phyloP scores from a whole-genome alignment of 2,797 vertebrate genomes.

The Antennarius maculatus region DNA sequence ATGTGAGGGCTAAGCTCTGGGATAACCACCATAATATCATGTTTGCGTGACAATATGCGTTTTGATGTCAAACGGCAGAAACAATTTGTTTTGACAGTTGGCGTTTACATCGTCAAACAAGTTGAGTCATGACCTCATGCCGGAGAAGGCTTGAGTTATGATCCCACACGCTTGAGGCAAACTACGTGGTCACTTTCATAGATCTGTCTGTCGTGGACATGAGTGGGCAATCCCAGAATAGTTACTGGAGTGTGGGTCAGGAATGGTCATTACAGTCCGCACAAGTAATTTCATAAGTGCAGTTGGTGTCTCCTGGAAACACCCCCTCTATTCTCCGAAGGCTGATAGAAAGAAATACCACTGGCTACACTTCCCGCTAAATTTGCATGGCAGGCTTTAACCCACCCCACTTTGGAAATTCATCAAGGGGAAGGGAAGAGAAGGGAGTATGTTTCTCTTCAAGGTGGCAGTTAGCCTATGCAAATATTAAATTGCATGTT shows the following conservation, averaged over 20 bases:
- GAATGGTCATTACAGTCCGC: neutral
- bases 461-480: constrained; percentile 73
- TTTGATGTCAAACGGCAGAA: neutral
- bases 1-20: no score
- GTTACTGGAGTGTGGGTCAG: constrained; percentile 41
- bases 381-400: constrained; percentile 66
- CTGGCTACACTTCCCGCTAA: constrained; percentile 24
- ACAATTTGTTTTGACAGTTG: neutral
- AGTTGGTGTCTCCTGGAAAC: constrained; percentile 47
- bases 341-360: constrained; percentile 2
- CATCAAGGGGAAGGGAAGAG: constrained; percentile 30
- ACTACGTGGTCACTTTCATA: constrained; percentile 44
- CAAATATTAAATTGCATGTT: constrained; percentile 64
- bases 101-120: neutral
- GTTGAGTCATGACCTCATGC: constrained; percentile 6
- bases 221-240: neutral
- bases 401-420: constrained; percentile 40
- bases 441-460: constrained; percentile 35
- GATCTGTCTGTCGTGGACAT: constrained; percentile 27
- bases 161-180: constrained; percentile 20
- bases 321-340: constrained; percentile 5
- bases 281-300: constrained; percentile 17
- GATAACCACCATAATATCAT: neutral
- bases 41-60: neutral
- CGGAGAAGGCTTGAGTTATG: constrained; percentile 2